Conservation (phyloP, 2,888 invertebrate species). For the Sesia bembeciformis region DNA sequence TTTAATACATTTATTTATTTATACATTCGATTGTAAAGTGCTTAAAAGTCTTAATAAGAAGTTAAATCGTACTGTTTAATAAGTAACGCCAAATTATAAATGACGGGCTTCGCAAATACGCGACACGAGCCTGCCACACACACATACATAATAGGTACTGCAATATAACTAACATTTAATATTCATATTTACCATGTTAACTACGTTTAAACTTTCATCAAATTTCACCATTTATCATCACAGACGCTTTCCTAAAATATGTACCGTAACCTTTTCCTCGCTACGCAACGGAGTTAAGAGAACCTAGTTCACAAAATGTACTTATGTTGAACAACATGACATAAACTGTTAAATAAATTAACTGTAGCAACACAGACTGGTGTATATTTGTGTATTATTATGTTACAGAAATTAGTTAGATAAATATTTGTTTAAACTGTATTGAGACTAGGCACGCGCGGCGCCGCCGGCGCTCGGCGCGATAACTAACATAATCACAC, state of each 20-base stretch:
- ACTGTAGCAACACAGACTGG: constrained; percentile 61
- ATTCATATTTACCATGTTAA: constrained; percentile 48
- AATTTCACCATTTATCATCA: constrained; percentile 72
- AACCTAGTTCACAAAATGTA: constrained; percentile 48
- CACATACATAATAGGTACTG: constrained; percentile 19
- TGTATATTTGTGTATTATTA: constrained; percentile 45
- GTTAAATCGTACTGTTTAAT: constrained; percentile 25
- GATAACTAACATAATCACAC: constrained; percentile 71
- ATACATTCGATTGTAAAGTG: constrained; percentile 25
- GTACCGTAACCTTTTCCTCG: constrained; percentile 51
- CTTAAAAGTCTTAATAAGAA: constrained; percentile 25
- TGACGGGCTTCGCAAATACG: constrained; percentile 16
- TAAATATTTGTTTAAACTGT: constrained; percentile 66
- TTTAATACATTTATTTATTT: constrained; percentile 5
- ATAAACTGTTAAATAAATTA: constrained; percentile 66
- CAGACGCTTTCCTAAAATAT: constrained; percentile 74
- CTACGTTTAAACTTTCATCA: constrained; percentile 61
- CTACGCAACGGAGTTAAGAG: constrained; percentile 55
- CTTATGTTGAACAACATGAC: constrained; percentile 51
- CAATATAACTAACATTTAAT: constrained; percentile 40
- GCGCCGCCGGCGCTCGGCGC: constrained; percentile 57
- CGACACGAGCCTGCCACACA: constrained; percentile 16
- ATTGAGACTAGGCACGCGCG: constrained; percentile 69
- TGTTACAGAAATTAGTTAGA: constrained; percentile 62
- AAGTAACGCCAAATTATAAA: constrained; percentile 26